Evolutionary conservation across 2,888 invertebrate genomes (phyloP).

Genomic region (Drosophila neonasuta): DNA sequence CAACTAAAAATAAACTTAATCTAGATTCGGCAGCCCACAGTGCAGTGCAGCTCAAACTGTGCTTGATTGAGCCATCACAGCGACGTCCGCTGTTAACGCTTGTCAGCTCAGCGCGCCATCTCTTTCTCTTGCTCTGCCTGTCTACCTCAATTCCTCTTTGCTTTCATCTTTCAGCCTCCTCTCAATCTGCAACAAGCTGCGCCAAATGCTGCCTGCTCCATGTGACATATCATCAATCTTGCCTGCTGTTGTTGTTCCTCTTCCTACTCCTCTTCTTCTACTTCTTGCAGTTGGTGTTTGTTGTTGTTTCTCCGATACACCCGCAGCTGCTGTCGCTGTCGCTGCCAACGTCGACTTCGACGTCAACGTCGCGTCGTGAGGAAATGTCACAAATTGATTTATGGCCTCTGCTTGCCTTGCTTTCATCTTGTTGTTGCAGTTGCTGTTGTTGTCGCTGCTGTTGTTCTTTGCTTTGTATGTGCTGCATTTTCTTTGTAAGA

Average conservation of each 20-base stretch:
- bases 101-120: constrained; percentile 53
- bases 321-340: constrained; percentile 46
- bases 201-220: constrained; percentile 56
- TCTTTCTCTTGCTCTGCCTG: neutral
- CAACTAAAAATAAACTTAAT: constrained; percentile 70
- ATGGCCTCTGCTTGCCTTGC: constrained; percentile 57
- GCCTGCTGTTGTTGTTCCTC: constrained; percentile 39
- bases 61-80: constrained; percentile 68
- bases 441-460: constrained; percentile 13
- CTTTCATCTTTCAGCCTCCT: neutral
- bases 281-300: constrained; percentile 9
- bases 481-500: constrained; percentile 57
- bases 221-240: constrained; percentile 75
- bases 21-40: constrained; percentile 58
- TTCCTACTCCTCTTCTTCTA: constrained; percentile 24
- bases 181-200: constrained; percentile 31
- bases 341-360: constrained; percentile 28
- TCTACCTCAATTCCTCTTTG: constrained; percentile 35
- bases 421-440: constrained; percentile 34
- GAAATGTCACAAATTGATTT: constrained; percentile 78
- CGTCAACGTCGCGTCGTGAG: constrained; percentile 57
- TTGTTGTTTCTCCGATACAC: constrained; percentile 41
- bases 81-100: constrained; percentile 76
- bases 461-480: constrained; percentile 24
- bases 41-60: constrained; percentile 61